Evolutionary conservation across 2,113 vertebrate genomes (phyloP), one percentile per base, ranked within the genome.

Genomic region (Setophaga kirtlandii): DNA sequence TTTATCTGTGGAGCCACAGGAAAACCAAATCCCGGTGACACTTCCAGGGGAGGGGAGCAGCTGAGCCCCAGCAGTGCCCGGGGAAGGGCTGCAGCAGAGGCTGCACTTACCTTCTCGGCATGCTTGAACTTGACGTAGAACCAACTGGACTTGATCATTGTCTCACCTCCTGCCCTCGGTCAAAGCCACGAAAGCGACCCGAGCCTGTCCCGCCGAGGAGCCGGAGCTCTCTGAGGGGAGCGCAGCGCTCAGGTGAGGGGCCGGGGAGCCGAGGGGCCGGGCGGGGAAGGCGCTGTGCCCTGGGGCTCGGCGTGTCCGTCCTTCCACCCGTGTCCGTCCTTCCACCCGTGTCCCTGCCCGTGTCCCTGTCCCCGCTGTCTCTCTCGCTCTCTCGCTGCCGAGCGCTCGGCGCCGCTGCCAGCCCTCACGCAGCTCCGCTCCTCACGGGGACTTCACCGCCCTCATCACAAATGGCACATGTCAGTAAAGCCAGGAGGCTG

Each of bases 81-180:
- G 63, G 83, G 87, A 73, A 93, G 73, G 85, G 84, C 77, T 64
- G 89, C 50, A 33, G 74, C 52, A 65, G 44, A 8, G 8, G 31
- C 59, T 52, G 33, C 2, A 60, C 99, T 98, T 98, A 99, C 99
- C 99, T 99, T 99, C 91, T 99, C 99, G 2, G 98, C 99, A 93
- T 99, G 99, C 97, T 99, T 99, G 98, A 99, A 99, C 97, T 99
- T 99, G 97, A 99, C 99, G 96, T 99, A 99, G 98, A 99, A 99
- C 99, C 99, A 99, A 94, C 98, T 99, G 50, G 99, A 99, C 98
- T 99, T 99, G 98, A 99, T 99, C 99, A 99, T 99, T n/a, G 92
- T 98, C 59, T 97, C 95, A 47, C 95, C 91, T 87, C 83, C 87
- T 80, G 95, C 74, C 74, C 93, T 93, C 25, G 63, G 64, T 62